phyloP scores from a whole-genome alignment of 1,140 invertebrate species.

The Drosophila erecta region DNA sequence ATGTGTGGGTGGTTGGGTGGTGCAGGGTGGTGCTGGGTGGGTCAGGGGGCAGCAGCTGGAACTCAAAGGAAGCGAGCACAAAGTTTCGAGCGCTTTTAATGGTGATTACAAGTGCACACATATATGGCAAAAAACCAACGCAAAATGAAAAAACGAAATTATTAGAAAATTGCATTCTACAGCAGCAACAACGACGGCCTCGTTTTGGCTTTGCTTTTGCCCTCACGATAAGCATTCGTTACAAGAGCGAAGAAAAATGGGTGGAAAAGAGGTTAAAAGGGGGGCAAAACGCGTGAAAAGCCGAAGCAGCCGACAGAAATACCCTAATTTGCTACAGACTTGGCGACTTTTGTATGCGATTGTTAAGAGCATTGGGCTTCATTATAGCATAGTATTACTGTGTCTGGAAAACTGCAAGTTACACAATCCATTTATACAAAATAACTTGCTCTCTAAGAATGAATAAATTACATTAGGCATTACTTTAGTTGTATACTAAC shows the following conservation, averaged over 20 bases:
- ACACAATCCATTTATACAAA: too few species aligned
- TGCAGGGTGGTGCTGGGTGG: background rate
- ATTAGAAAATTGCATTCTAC: slow-evolving; percentile 80
- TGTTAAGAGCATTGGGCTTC: too few species aligned
- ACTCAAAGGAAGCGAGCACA: slow-evolving; percentile 50
- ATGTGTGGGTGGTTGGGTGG: slow-evolving; percentile 9
- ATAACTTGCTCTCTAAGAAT: background rate
- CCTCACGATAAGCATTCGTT: slow-evolving; percentile 71
- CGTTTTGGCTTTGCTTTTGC: slow-evolving; percentile 69
- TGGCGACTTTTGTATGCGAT: too few species aligned
- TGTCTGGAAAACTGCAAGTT: too few species aligned
- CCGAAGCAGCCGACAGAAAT: background rate
- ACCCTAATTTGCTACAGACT: background rate
- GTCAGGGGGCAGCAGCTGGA: slow-evolving; percentile 33
- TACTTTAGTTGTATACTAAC: too few species aligned
- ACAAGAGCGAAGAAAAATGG: slow-evolving; percentile 21
- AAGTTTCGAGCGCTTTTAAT: slow-evolving; percentile 76
- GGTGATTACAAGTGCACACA: slow-evolving; percentile 74
- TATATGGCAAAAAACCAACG: slow-evolving; percentile 26
- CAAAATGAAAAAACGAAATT: slow-evolving; percentile 47
- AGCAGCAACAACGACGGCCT: slow-evolving; percentile 64
- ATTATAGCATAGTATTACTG: too few species aligned
- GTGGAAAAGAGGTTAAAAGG: slow-evolving; percentile 10
- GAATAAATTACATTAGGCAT: too few species aligned
- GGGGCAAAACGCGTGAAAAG: slow-evolving; percentile 3